Percentiles rank a stretch among this genome's conserved stretches.
These are phyloP conservation scores for Cecropterus lyciades DNA, from an alignment of 1,140 invertebrate genomes.

Conservation along the genomic window DNA sequence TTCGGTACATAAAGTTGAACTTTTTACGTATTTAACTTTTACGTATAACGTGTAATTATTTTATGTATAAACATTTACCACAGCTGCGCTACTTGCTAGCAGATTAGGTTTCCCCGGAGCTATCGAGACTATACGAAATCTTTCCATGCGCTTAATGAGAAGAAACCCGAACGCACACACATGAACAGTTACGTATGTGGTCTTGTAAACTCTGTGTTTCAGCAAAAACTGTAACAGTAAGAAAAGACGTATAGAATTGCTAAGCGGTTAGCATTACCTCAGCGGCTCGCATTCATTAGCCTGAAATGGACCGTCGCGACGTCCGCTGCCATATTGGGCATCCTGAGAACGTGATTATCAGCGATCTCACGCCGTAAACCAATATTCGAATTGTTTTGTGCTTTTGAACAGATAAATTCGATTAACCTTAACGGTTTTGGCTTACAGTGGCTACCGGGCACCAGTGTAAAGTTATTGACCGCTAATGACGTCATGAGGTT, in stretches of 20 bases:
- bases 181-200: too few species aligned
- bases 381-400: constrained; percentile 7
- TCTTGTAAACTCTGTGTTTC: background rate
- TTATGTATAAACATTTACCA: too few species aligned
- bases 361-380: constrained; percentile 9
- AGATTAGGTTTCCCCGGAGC: too few species aligned
- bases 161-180: too few species aligned
- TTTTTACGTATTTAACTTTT: too few species aligned
- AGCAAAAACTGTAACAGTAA: constrained; percentile 4
- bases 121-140: too few species aligned
- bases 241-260: background rate
- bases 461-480: background rate
- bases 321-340: constrained; percentile 3
- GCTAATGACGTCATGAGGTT: background rate
- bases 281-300: constrained; percentile 22
- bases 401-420: constrained; percentile 1
- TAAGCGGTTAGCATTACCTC: constrained; percentile 16
- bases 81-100: too few species aligned
- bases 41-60: too few species aligned
- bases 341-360: constrained; percentile 20
- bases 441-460: background rate
- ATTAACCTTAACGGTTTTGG: background rate
- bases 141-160: too few species aligned
- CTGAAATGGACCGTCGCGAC: constrained; percentile 8
- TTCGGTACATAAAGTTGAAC: too few species aligned